Conservation (phyloP, 2,113 vertebrate species). For the Eubucco bourcierii region DNA sequence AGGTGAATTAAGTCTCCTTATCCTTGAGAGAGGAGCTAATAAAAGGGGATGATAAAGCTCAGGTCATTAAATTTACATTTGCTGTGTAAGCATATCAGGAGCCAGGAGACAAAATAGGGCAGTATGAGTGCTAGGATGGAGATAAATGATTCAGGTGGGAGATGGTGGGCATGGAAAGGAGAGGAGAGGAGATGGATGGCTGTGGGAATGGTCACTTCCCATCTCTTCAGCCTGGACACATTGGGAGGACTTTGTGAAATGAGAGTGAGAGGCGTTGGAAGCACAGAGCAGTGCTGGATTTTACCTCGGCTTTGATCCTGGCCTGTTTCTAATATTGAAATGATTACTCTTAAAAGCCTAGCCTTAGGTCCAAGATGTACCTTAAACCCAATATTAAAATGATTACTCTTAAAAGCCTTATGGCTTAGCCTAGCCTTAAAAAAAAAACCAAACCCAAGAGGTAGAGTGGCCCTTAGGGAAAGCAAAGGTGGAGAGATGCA, state of each 20-base stretch:
- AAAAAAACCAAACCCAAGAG: not conserved
- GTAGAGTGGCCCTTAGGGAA: not conserved
- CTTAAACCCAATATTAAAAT: not conserved
- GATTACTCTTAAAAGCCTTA: conserved; percentile 4
- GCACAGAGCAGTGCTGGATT: not conserved
- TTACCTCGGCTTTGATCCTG: too few relatives aligned
- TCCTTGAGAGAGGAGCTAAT: not conserved
- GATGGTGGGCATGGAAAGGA: not conserved
- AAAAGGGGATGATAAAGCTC: not conserved
- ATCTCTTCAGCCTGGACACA: fast-evolving
- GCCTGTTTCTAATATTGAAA: too few relatives aligned
- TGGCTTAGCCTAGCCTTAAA: not conserved
- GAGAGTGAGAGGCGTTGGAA: too few relatives aligned
- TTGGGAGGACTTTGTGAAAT: not conserved
- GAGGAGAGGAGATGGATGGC: not conserved
- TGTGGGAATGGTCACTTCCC: not conserved
- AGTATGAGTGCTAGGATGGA: not conserved
- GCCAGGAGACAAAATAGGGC: not conserved
- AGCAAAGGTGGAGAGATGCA: not conserved
- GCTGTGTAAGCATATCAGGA: not conserved
- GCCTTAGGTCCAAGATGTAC: too few relatives aligned
- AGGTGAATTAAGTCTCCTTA: not conserved
- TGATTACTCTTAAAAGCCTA: too few relatives aligned
- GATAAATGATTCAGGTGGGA: not conserved
- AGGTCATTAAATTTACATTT: not conserved